phyloP scores from a whole-genome alignment of 2,888 invertebrate species.

The Lathronympha strigana region DNA sequence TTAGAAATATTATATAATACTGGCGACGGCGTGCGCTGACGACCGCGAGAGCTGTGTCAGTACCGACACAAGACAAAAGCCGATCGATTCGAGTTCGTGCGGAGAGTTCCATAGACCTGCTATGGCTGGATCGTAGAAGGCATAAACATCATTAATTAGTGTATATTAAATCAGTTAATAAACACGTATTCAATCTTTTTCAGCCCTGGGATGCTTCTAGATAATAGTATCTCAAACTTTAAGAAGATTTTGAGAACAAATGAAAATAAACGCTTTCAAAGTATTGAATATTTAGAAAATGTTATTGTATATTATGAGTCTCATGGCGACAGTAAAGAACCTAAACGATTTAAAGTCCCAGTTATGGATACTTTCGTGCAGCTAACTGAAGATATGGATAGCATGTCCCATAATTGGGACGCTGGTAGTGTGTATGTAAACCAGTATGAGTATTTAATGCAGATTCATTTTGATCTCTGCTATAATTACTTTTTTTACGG shows the following conservation, averaged over 20 bases:
- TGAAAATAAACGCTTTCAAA: constrained; percentile 71
- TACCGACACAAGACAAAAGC: no score
- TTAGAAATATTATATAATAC: no score
- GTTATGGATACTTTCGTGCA: constrained; percentile 85
- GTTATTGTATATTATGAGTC: constrained; percentile 64
- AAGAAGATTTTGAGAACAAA: constrained; percentile 75
- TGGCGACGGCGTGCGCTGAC: no score
- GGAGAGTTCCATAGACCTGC: no score
- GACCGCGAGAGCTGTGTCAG: no score
- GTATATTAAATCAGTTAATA: no score
- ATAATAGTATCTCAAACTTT: constrained; percentile 72
- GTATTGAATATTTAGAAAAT: constrained; percentile 73
- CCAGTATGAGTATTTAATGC: constrained; percentile 90
- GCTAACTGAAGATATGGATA: constrained; percentile 86
- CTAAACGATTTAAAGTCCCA: constrained; percentile 76
- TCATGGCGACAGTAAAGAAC: constrained; percentile 53
- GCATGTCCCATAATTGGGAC: constrained; percentile 88
- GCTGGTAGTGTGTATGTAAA: constrained; percentile 86
- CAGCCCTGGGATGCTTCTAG: constrained; percentile 75
- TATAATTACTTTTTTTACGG: constrained; percentile 88
- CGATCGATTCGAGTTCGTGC: no score
- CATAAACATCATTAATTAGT: no score
- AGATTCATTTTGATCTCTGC: constrained; percentile 89
- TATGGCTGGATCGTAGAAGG: no score
- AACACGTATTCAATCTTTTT: constrained; percentile 23